Evolutionary conservation across 2,113 vertebrate species (phyloP), one percentile per base, ranked within the genome.

Genomic region (Haliaeetus leucogaster): DNA sequence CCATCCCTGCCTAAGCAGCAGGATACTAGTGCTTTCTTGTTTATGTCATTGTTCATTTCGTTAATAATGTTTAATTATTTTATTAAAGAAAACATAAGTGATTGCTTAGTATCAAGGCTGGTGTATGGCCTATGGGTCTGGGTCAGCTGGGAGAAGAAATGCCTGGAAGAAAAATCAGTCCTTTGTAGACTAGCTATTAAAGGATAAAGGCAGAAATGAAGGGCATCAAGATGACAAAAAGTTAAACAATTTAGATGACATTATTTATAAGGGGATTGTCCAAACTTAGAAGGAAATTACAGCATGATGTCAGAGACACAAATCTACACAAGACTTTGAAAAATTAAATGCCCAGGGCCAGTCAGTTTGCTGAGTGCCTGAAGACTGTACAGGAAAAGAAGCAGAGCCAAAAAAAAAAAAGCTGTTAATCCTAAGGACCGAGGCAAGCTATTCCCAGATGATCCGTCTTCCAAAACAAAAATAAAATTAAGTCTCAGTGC

Each of bases 261-360:
- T 93, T 82, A 72, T 86, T 93, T 87, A 74, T 74, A 82, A 87
- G 43, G 92, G 36, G 34, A 65, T 40, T 20, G 21, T 52, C 73
- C 52, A 89, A 87, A 89, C 38, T 72, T 87, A 68, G 62, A 82
- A 79, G 68, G 68, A 96, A 95, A 93, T 94, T 95, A 86, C 65
- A 94, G 47, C 65, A 55, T 79, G 52, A 67, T 94, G 81, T 91
- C 86, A 93, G 81, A 91, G 43, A 78, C 89, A 91, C 58, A 94
- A 90, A 68, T 92, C 74, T 87, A 81, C 52, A 65, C 29, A 90
- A 80, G 82, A 96, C 83, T 78, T 95, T 95, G 94, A 92, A 92
- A 96, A 95, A 92, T 85, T 91, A 86, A 94, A 82, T 66, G 94
- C 89, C 66, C 17, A 62, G 42, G 74, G 70, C 18, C 36, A 82